Evolutionary conservation across 2,113 vertebrate genomes (phyloP).

Genomic region (Trogon melanurus): DNA sequence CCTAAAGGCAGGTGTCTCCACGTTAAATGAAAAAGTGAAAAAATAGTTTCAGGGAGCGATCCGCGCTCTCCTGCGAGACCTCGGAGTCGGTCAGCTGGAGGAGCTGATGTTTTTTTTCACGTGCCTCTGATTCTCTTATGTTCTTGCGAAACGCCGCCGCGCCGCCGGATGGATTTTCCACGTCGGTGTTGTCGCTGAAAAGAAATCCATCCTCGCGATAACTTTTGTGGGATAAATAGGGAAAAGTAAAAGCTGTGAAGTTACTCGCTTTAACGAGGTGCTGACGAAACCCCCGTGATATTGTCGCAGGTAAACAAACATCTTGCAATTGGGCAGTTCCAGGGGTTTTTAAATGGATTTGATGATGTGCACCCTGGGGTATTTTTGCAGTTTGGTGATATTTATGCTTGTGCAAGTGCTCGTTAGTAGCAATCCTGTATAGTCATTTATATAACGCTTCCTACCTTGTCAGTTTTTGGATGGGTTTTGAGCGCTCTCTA

Average conservation of each 20-base stretch:
- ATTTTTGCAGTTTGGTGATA: neutral
- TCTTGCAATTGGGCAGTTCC: neutral
- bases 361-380: neutral
- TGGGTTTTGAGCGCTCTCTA: accelerated
- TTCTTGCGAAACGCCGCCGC: neutral
- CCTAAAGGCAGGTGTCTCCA: neutral
- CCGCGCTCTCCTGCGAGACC: accelerated
- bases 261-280: neutral
- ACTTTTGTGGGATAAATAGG: neutral
- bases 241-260: neutral
- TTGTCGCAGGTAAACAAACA: neutral
- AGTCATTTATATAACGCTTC: neutral
- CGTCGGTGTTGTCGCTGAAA: neutral
- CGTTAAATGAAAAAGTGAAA: neutral
- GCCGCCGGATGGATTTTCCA: neutral
- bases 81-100: accelerated
- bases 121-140: neutral
- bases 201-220: neutral
- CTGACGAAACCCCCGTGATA: neutral
- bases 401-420: neutral
- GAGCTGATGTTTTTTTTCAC: neutral
- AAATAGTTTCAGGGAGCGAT: neutral
- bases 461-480: accelerated
- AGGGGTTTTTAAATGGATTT: neutral
- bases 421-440: neutral